These are phyloP conservation scores for Galbula dea DNA, from an alignment of 2,113 vertebrate species.

Conservation along the genomic window DNA sequence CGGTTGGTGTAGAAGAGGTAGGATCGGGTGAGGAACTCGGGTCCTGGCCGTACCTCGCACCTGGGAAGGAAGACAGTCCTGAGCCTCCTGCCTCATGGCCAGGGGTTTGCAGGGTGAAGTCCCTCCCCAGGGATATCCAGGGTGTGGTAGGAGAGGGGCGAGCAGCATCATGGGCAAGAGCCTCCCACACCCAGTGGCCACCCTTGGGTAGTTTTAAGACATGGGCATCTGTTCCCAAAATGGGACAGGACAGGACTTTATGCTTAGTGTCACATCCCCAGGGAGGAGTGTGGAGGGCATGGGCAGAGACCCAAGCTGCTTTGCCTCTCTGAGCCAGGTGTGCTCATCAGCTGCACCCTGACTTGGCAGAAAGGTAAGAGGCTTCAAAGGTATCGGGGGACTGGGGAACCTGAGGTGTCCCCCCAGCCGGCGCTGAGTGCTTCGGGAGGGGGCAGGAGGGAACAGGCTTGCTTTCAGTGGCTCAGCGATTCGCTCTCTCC, in stretches of 20 bases:
- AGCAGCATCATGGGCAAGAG: not conserved
- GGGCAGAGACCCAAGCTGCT: not conserved
- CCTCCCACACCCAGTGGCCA: not conserved
- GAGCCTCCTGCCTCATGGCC: accelerated
- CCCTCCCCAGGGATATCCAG: not conserved
- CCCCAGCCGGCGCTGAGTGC: not conserved
- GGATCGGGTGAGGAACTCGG: slow-evolving; percentile 87
- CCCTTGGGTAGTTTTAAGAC: not conserved
- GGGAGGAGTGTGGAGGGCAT: accelerated
- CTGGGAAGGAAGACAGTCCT: slow-evolving; percentile 50
- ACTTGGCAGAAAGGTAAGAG: not conserved
- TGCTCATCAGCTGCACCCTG: not conserved
- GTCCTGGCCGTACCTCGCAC: slow-evolving; percentile 88
- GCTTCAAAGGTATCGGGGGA: not conserved
- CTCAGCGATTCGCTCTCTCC: not conserved
- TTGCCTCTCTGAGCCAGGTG: accelerated
- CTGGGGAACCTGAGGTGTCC: too few relatives aligned
- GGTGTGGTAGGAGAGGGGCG: accelerated
- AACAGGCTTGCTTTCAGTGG: not conserved
- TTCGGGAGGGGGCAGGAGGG: not conserved
- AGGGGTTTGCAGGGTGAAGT: accelerated
- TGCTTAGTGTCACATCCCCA: accelerated
- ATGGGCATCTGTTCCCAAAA: not conserved
- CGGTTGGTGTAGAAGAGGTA: slow-evolving; percentile 86
- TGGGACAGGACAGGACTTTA: accelerated